phyloP scores from a whole-genome alignment of 1,140 invertebrate genomes.

The Euura lappo region DNA sequence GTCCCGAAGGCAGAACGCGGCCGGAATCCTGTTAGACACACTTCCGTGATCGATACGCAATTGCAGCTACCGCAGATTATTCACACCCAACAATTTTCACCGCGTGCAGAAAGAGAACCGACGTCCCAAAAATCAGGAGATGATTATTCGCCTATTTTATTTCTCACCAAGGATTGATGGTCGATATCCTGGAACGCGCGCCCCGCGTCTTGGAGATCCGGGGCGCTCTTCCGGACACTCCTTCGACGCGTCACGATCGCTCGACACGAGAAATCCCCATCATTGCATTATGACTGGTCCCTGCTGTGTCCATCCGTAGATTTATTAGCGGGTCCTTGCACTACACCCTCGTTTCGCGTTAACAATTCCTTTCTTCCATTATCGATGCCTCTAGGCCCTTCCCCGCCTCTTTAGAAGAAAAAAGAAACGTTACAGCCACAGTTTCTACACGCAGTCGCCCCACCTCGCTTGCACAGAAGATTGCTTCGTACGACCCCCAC shows the following conservation, averaged over 20 bases:
- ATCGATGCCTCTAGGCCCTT: not conserved
- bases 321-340: constrained; percentile 43
- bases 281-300: constrained; percentile 33
- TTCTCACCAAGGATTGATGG: constrained; percentile 7
- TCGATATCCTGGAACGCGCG: not conserved
- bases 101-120: too few relatives aligned
- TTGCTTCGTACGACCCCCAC: not conserved
- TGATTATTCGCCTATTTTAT: too few relatives aligned
- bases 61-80: too few relatives aligned
- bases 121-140: too few relatives aligned
- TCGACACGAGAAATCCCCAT: constrained; percentile 51
- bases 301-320: constrained; percentile 33
- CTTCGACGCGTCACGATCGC: constrained; percentile 43
- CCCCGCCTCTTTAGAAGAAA: constrained; percentile 5
- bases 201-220: not conserved
- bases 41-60: too few relatives aligned
- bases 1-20: not conserved
- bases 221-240: constrained; percentile 36
- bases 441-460: not conserved
- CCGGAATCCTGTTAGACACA: too few relatives aligned
- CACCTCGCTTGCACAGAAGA: not conserved
- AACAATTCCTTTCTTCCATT: not conserved
- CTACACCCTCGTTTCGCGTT: not conserved
- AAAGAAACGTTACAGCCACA: not conserved
- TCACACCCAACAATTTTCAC: too few relatives aligned